A percentile compares a stretch with the other conserved stretches of the same genome.
These are phyloP conservation scores for Agapetus fuscipes DNA, from an alignment of 2,888 invertebrate species.

Conservation along the genomic window DNA sequence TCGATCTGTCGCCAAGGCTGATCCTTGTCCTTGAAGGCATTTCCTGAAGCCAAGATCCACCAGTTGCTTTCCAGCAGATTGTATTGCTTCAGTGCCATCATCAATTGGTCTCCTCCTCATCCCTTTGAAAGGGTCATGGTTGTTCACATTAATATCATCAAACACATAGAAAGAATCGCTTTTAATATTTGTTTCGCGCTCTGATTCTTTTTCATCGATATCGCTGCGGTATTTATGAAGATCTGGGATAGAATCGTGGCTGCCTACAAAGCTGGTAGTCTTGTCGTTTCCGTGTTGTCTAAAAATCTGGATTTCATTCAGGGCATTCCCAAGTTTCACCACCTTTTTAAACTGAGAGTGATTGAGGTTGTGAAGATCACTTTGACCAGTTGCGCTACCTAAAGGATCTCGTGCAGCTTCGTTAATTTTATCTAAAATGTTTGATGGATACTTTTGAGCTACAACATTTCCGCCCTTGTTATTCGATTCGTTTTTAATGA, in stretches of 20 bases:
- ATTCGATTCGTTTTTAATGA: neutral
- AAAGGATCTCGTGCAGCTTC: neutral
- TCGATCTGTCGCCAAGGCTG: conserved; percentile 34
- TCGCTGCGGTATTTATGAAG: conserved; percentile 34
- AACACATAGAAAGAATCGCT: conserved; percentile 7
- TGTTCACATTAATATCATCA: conserved; percentile 11
- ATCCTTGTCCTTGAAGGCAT: conserved; percentile 39
- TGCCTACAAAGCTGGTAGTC: conserved; percentile 33
- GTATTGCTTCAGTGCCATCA: conserved; percentile 1
- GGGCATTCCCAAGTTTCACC: conserved; percentile 37
- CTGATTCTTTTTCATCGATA: conserved; percentile 24
- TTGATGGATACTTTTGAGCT: conserved; percentile 14
- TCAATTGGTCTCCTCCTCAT: conserved; percentile 1
- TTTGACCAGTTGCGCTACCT: neutral
- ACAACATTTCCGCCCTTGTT: neutral
- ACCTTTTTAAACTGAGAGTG: conserved; percentile 28
- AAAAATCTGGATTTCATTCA: conserved; percentile 33
- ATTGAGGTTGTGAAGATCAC: conserved; percentile 2
- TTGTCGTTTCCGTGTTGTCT: conserved; percentile 30
- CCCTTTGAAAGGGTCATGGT: conserved; percentile 7
- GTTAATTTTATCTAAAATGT: conserved; percentile 16
- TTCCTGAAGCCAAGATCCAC: conserved; percentile 34
- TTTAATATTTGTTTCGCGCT: neutral
- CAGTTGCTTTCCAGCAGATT: conserved; percentile 35
- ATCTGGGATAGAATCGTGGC: conserved; percentile 34